phyloP scores from a whole-genome alignment of 2,888 invertebrate genomes.

The Anaspis maculata region DNA sequence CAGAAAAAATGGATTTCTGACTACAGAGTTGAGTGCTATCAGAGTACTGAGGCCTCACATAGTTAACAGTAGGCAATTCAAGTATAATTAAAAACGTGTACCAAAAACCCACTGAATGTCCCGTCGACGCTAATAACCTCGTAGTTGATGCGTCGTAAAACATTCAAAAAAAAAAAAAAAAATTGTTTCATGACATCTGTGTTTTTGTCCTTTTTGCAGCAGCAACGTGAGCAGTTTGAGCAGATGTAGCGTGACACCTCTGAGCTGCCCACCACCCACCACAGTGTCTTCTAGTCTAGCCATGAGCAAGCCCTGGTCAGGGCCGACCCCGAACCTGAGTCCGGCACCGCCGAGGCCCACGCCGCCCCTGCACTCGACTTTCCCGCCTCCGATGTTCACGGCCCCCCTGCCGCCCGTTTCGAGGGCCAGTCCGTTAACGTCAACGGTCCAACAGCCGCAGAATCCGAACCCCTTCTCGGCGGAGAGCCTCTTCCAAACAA shows the following conservation, averaged over 20 bases:
- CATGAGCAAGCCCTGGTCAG: constrained; percentile 39
- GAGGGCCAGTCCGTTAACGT: constrained; percentile 58
- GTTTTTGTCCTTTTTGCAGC: constrained; percentile 50
- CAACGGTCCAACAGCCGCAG: constrained; percentile 29
- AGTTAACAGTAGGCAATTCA: too few species aligned
- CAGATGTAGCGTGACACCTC: constrained; percentile 50
- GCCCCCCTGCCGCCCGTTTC: constrained; percentile 50
- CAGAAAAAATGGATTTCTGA: too few species aligned
- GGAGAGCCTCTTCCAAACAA: constrained; percentile 79
- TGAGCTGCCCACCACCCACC: constrained; percentile 40
- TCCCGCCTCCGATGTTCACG: constrained; percentile 46
- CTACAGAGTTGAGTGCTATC: too few species aligned
- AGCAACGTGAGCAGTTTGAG: constrained; percentile 81
- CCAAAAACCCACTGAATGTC: too few species aligned
- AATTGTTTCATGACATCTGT: too few species aligned
- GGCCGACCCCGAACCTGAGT: constrained; percentile 35
- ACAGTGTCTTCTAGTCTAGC: constrained; percentile 53
- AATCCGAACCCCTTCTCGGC: constrained; percentile 82
- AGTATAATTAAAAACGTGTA: too few species aligned
- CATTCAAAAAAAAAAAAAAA: too few species aligned
- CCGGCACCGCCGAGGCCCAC: constrained; percentile 45
- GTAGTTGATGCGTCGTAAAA: too few species aligned
- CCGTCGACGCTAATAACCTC: too few species aligned
- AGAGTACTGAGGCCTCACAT: too few species aligned
- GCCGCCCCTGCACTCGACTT: constrained; percentile 34